These are phyloP conservation scores for Puntigrus tetrazona DNA, from an alignment of 2,113 vertebrate species.

Conservation along the genomic window DNA sequence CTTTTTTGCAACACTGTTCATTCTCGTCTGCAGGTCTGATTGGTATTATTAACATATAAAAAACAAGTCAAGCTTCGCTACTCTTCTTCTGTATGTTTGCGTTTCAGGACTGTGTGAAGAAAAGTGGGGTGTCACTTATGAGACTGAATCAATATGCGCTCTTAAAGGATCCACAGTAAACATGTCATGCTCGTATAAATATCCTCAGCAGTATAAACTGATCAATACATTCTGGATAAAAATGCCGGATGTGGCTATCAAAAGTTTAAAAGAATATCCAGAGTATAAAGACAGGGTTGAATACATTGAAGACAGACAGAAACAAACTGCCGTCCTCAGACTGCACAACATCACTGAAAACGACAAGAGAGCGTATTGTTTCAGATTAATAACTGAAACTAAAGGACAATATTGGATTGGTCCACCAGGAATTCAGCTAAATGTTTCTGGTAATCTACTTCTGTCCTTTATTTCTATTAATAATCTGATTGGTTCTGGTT, in stretches of 20 bases:
- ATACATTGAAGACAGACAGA: background rate
- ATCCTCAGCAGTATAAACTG: background rate
- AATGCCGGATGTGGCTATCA: accelerated
- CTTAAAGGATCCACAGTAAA: conserved; percentile 30
- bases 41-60: background rate
- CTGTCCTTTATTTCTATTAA: background rate
- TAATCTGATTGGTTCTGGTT: background rate
- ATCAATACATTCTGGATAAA: conserved; percentile 17
- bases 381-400: background rate
- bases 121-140: background rate
- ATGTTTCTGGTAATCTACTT: conserved; percentile 17
- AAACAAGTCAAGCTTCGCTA: background rate
- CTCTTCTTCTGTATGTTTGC: background rate
- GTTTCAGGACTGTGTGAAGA: background rate
- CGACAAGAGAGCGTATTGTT: background rate
- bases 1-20: background rate
- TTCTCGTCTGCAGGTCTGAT: background rate
- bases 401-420: accelerated
- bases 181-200: conserved; percentile 3
- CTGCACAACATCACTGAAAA: background rate
- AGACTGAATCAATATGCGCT: conserved; percentile 5
- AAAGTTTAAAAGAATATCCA: background rate
- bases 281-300: conserved; percentile 25
- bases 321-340: background rate
- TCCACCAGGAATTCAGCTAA: background rate